Percentiles rank a stretch among this genome's conserved stretches.
Conservation (phyloP, 2,113 vertebrate genomes). For the Tragulus kanchil region DNA sequence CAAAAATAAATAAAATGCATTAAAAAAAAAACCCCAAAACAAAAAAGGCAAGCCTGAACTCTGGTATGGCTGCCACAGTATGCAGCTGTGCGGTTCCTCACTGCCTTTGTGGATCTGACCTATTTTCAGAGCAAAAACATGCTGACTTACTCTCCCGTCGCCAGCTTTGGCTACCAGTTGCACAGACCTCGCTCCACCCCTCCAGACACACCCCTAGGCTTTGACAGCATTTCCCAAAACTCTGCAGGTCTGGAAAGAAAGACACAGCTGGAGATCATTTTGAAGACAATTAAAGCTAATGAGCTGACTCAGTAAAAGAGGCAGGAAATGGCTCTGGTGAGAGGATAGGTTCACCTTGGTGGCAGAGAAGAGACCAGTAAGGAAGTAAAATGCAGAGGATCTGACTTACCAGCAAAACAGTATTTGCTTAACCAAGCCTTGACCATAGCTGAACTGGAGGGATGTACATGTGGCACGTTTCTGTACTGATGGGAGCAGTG, state of each 20-base stretch:
- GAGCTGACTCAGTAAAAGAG: slow-evolving; percentile 73
- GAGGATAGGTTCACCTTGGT: not conserved
- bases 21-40: too few relatives aligned
- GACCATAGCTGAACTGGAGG: not conserved
- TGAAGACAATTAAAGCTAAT: slow-evolving; percentile 81
- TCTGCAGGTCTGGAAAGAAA: slow-evolving; percentile 62
- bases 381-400: slow-evolving; percentile 25
- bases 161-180: slow-evolving; percentile 25
- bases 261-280: slow-evolving; percentile 78
- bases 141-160: slow-evolving; percentile 62
- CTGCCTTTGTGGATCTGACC: slow-evolving; percentile 49
- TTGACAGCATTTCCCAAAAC: slow-evolving; percentile 63
- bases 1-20: too few relatives aligned
- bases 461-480: not conserved
- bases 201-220: slow-evolving; percentile 43
- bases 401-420: not conserved
- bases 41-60: not conserved
- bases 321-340: slow-evolving; percentile 65
- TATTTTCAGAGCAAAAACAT: slow-evolving; percentile 57
- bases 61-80: not conserved
- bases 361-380: not conserved
- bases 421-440: not conserved
- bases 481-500: not conserved
- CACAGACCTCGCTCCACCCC: not conserved
- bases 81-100: not conserved